These are phyloP conservation scores for Drosophila truncata DNA, from an alignment of 1,140 invertebrate genomes.

Conservation along the genomic window DNA sequence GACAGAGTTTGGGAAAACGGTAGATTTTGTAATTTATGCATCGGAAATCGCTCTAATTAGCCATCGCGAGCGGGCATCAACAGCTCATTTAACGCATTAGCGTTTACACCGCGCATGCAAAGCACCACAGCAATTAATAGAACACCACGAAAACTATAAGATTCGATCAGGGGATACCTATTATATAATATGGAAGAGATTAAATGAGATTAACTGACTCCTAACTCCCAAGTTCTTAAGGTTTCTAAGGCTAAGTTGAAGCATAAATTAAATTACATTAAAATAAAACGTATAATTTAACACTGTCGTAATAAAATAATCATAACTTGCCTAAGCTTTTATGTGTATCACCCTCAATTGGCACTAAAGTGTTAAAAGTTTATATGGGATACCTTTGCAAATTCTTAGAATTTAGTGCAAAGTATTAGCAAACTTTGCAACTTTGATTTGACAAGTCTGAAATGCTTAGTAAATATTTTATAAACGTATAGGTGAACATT, in stretches of 20 bases:
- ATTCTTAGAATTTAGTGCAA: not conserved
- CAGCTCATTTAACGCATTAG: constrained; percentile 79
- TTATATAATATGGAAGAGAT: not conserved
- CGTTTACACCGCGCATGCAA: constrained; percentile 49
- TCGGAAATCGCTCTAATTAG: constrained; percentile 71
- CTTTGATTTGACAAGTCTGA: not conserved
- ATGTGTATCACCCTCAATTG: not conserved
- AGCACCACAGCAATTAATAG: constrained; percentile 26
- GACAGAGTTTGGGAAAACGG: constrained; percentile 9
- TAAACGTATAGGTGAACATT: not conserved
- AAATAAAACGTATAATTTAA: too few species aligned
- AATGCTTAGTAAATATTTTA: not conserved
- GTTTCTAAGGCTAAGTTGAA: too few species aligned
- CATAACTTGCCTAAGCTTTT: not conserved
- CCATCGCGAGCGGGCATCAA: constrained; percentile 56
- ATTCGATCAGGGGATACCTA: constrained; percentile 21
- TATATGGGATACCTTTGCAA: not conserved
- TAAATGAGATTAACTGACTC: not conserved
- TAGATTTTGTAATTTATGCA: constrained; percentile 66
- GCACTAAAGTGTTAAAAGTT: constrained; percentile 9
- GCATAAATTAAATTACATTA: too few species aligned
- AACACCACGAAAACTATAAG: constrained; percentile 1
- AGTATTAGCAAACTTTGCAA: not conserved
- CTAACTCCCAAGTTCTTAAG: too few species aligned
- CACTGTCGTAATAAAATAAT: too few species aligned